Conservation (phyloP, 2,888 invertebrate genomes). For the Caenorhabditis zanzibari region DNA sequence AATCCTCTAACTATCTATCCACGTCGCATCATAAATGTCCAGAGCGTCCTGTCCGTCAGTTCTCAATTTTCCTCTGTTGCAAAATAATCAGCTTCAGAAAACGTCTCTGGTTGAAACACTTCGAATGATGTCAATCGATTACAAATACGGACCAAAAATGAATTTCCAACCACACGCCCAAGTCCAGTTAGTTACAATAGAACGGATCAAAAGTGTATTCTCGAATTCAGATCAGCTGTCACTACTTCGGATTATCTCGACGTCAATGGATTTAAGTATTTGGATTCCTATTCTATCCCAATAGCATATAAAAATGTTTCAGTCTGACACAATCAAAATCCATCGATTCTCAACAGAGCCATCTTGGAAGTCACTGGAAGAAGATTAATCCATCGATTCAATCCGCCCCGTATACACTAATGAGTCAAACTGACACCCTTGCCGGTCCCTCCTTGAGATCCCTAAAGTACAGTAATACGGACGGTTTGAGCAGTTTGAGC, state of each 20-base stretch:
- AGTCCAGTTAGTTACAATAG: slow-evolving; percentile 1
- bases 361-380: slow-evolving; percentile 49
- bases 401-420: neutral
- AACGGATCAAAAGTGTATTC: neutral
- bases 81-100: slow-evolving; percentile 3
- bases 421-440: neutral
- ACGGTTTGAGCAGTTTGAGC: slow-evolving; percentile 4
- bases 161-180: slow-evolving; percentile 15
- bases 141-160: slow-evolving; percentile 41
- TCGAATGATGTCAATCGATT: slow-evolving; percentile 30
- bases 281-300: neutral
- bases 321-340: neutral
- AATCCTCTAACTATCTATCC: no score
- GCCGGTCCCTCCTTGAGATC: no score
- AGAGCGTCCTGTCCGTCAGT: neutral
- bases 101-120: slow-evolving; percentile 17
- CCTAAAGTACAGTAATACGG: no score
- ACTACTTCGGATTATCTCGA: slow-evolving; percentile 30
- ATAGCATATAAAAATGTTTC: neutral
- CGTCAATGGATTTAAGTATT: neutral
- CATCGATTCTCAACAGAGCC: neutral
- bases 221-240: neutral
- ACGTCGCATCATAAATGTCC: neutral
- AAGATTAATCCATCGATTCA: neutral
- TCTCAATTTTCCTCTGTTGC: slow-evolving; percentile 7